Conservation (phyloP, 2,888 invertebrate species). For the Eremobia ochroleuca region DNA sequence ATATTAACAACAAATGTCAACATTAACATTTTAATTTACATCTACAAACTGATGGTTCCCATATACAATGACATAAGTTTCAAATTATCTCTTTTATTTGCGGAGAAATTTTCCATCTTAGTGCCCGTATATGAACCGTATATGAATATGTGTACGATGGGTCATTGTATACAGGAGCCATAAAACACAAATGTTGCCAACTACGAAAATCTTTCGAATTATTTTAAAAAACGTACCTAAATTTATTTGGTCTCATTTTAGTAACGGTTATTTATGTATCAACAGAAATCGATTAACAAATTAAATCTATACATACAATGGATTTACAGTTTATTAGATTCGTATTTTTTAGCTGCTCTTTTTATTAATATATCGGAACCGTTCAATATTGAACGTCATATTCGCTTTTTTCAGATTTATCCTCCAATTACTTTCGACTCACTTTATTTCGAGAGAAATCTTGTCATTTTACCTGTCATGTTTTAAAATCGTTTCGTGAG, state of each 20-base stretch:
- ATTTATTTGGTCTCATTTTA: slow-evolving; percentile 91
- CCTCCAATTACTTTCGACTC: slow-evolving; percentile 35
- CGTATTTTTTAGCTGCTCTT: slow-evolving; percentile 28
- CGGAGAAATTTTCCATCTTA: neutral
- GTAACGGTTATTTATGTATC: slow-evolving; percentile 84
- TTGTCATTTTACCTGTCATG: slow-evolving; percentile 24
- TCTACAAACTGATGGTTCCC: slow-evolving; percentile 79
- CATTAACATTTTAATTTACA: slow-evolving; percentile 88
- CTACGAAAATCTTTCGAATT: slow-evolving; percentile 76
- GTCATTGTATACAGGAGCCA: slow-evolving; percentile 40
- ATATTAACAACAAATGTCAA: slow-evolving; percentile 80
- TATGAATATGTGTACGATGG: neutral
- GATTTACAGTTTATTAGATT: slow-evolving; percentile 57
- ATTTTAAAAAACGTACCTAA: slow-evolving; percentile 85
- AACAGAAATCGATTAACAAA: slow-evolving; percentile 77
- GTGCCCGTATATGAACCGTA: no score
- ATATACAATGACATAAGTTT: slow-evolving; percentile 28
- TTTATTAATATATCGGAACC: slow-evolving; percentile 10
- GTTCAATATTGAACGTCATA: slow-evolving; percentile 23
- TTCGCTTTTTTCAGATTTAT: slow-evolving; percentile 28
- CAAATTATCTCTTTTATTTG: neutral
- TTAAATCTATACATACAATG: slow-evolving; percentile 65
- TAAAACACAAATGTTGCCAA: slow-evolving; percentile 81
- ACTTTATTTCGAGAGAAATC: slow-evolving; percentile 5
- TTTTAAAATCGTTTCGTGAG: slow-evolving; percentile 28